Percentiles rank a stretch among this genome's conserved stretches.
These are phyloP conservation scores for Gobio gobio DNA, from an alignment of 2,113 vertebrate genomes.

Conservation along the genomic window DNA sequence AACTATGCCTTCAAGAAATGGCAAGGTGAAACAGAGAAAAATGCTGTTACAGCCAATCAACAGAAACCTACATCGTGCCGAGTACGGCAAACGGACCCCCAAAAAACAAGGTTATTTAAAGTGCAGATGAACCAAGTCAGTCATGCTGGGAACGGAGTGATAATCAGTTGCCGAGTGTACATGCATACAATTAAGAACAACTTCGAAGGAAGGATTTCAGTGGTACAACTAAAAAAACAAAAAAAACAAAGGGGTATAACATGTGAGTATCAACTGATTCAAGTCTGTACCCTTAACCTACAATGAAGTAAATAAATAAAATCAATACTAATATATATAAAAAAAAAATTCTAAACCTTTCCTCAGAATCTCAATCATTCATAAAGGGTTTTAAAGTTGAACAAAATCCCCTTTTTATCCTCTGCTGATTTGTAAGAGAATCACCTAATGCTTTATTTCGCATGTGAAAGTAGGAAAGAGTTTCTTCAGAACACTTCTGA, in stretches of 20 bases:
- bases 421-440: constrained; percentile 40
- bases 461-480: constrained; percentile 33
- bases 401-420: constrained; percentile 4
- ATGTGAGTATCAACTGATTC: constrained; percentile 23
- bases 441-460: constrained; percentile 38
- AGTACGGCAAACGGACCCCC: background rate
- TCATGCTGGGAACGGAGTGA: constrained; percentile 41
- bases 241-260: constrained; percentile 11
- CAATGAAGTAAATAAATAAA: constrained; percentile 56
- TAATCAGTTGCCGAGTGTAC: constrained; percentile 19
- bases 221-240: background rate
- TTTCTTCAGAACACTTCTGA: constrained; percentile 36
- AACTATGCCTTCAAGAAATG: background rate
- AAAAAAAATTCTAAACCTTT: constrained; percentile 37
- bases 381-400: background rate
- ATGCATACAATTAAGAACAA: constrained; percentile 39
- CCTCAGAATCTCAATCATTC: constrained; percentile 19
- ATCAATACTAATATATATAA: background rate
- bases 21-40: constrained; percentile 5
- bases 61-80: constrained; percentile 26
- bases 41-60: background rate
- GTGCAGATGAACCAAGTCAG: constrained; percentile 50
- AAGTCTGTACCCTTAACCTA: constrained; percentile 34
- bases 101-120: constrained; percentile 44
- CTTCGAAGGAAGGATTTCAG: constrained; percentile 20